Conservation (phyloP, 2,113 vertebrate species). For the Dinomys branickii region DNA sequence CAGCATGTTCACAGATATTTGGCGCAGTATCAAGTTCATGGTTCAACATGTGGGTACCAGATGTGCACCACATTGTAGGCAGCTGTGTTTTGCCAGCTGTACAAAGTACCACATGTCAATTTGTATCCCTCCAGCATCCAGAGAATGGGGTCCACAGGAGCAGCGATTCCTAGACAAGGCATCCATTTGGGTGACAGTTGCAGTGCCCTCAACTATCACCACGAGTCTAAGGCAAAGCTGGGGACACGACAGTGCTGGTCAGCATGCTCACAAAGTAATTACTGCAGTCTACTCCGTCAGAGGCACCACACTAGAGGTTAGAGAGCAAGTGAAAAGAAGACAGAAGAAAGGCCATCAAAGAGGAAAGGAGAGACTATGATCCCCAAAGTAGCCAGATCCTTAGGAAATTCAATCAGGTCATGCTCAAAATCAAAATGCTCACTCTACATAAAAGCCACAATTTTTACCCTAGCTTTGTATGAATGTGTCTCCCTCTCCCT, state of each 20-base stretch:
- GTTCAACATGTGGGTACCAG: constrained; percentile 85
- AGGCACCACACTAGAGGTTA: neutral
- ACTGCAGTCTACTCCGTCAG: neutral
- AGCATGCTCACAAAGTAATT: constrained; percentile 1
- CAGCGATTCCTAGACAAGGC: constrained; percentile 50
- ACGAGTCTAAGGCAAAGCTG: neutral
- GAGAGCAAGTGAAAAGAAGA: neutral
- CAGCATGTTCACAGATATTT: constrained; percentile 76
- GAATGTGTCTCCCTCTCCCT: neutral
- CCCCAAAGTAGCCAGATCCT: neutral
- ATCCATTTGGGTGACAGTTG: neutral
- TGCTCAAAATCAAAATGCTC: neutral
- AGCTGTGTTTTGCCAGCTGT: constrained; percentile 86
- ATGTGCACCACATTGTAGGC: constrained; percentile 79
- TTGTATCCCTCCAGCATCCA: constrained; percentile 72
- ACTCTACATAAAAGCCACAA: neutral
- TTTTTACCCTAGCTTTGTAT: neutral
- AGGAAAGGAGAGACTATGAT: neutral
- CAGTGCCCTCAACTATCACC: neutral
- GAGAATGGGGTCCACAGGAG: constrained; percentile 58
- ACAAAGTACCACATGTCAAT: constrained; percentile 70
- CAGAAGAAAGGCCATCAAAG: neutral
- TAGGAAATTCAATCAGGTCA: neutral
- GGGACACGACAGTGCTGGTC: neutral
- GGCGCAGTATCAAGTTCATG: constrained; percentile 80